phyloP scores from a whole-genome alignment of 2,888 invertebrate genomes.

The Cataglyphis livida region DNA sequence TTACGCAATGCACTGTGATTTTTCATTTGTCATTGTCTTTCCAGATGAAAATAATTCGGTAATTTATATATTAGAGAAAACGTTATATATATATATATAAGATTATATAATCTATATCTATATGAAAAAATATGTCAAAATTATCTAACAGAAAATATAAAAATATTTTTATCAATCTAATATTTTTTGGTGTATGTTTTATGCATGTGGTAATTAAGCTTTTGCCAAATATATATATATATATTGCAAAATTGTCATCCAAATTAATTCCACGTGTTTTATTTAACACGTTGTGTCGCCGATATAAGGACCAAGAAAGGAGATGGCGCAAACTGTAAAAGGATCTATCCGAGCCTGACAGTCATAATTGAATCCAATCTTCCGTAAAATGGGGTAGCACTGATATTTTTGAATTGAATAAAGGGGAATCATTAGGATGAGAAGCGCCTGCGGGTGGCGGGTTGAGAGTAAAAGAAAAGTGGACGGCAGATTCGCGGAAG shows the following conservation, averaged over 20 bases:
- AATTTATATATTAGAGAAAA: neutral
- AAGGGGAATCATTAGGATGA: conserved; percentile 77
- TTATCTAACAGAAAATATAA: neutral
- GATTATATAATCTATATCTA: neutral
- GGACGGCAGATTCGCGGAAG: conserved; percentile 63
- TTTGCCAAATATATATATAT: neutral
- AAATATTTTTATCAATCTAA: neutral
- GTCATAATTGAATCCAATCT: conserved; percentile 78
- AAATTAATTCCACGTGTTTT: conserved; percentile 22
- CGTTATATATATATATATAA: neutral
- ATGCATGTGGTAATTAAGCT: neutral
- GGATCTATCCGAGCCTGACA: conserved; percentile 56
- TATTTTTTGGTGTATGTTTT: neutral
- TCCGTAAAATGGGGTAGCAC: conserved; percentile 75
- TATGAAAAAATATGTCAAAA: neutral
- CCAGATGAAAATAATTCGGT: neutral
- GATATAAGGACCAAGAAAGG: conserved; percentile 8
- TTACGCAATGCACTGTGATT: neutral
- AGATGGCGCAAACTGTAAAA: conserved; percentile 27
- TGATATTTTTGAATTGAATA: conserved; percentile 79
- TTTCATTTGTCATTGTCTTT: neutral
- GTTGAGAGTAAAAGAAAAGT: conserved; percentile 58
- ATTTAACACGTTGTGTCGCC: conserved; percentile 11
- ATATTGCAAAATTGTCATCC: conserved; percentile 13
- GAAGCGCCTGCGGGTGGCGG: conserved; percentile 57